Evolutionary conservation across 2,113 vertebrate species (phyloP), one percentile per base, ranked within the genome.

Genomic region (Dipodomys spectabilis): DNA sequence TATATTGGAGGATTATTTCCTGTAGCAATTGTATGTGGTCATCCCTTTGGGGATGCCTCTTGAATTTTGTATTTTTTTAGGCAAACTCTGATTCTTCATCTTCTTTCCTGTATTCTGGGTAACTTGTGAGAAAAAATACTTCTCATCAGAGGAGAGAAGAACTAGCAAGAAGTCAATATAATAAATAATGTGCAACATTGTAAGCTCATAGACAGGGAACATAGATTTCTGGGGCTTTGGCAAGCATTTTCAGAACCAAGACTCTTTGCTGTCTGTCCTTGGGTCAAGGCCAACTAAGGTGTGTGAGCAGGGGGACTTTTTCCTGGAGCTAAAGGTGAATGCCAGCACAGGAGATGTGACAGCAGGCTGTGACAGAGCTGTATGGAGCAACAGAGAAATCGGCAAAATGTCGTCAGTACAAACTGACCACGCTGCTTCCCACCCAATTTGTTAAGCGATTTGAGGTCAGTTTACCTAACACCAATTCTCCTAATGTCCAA

Each of bases 381-480:
- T 86, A 27, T 2, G 15, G 28, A 8, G 30, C 81, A 82, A 73
- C 22, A 68, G 73, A 82, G 30, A 68, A 64, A 62, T 57, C 68
- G 73, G 60, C 7, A 81, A 94, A 92, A 80, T 35, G 75, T 67
- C 23, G 15, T 0, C 0, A 0, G n/a, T 22, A 77, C 19, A 88
- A 9, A 53, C 13, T n/a, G 27, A 25, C 28, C 32, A 3, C 1
- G 0, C 49, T 22, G 2, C 1, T 82, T 68, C 69, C 68, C 16
- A 93, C 1, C 5, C 2, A 8, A 2, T 3, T 32, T 8, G 49
- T 35, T 75, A 45, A 80, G 27, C 68, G 35, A 32, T 49, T 28
- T 91, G 60, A 68, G 13, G 8, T 74, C 23, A 57, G 62, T 62
- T 91, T 8, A 53, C 80, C 60, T 86, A 77, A 92, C 88, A 92